Evolutionary conservation across 1,140 invertebrate species (phyloP).

Genomic region (Cryptotermes secundus): DNA sequence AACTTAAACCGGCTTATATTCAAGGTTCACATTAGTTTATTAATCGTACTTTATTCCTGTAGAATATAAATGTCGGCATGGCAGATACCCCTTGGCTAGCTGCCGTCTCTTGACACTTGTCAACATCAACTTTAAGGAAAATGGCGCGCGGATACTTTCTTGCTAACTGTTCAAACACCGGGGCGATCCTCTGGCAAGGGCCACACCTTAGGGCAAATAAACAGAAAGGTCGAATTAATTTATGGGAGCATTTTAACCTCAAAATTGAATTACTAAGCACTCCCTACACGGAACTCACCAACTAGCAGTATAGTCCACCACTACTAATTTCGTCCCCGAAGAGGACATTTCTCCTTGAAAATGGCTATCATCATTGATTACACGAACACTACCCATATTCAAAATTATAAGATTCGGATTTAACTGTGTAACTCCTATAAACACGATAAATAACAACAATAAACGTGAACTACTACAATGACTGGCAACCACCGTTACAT

Average conservation of each 20-base stretch:
- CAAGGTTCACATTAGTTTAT: background rate
- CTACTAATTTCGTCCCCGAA: slow-evolving; percentile 84
- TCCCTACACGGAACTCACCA: slow-evolving; percentile 62
- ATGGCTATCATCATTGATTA: slow-evolving; percentile 70
- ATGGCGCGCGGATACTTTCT: slow-evolving; percentile 83
- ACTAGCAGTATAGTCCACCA: slow-evolving; percentile 90
- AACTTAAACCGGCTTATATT: background rate
- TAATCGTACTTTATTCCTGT: slow-evolving; percentile 70
- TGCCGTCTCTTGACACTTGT: slow-evolving; percentile 84
- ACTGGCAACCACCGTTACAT: background rate
- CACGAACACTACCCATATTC: slow-evolving; percentile 45
- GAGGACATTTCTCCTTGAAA: slow-evolving; percentile 78
- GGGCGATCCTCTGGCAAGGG: slow-evolving; percentile 91
- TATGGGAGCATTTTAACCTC: background rate
- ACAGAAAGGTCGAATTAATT: background rate
- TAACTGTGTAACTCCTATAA: background rate
- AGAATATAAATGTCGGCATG: slow-evolving; percentile 98
- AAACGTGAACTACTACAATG: background rate
- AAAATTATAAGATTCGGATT: background rate
- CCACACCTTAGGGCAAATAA: slow-evolving; percentile 71
- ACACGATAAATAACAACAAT: background rate
- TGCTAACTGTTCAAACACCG: slow-evolving; percentile 83
- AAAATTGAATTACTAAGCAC: background rate
- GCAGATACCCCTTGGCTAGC: slow-evolving; percentile 81
- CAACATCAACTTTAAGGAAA: slow-evolving; percentile 95